Evolutionary conservation across 2,888 invertebrate species (phyloP).

Genomic region (Dasypogon diadema): DNA sequence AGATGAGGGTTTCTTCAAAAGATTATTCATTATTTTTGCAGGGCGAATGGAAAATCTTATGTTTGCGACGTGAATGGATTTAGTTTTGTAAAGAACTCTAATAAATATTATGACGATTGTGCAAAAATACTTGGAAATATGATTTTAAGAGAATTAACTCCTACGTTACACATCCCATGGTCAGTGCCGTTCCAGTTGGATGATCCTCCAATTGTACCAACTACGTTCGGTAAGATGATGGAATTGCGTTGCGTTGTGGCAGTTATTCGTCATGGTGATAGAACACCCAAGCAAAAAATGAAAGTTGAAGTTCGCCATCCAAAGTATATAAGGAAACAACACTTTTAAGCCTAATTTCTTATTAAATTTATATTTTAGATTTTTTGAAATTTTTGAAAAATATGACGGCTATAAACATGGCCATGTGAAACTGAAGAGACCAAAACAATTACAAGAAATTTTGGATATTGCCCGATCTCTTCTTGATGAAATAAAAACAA

Average conservation of each 20-base stretch:
- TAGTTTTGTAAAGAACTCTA: conserved; percentile 99
- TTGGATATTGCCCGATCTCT: conserved; percentile 94
- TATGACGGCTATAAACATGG: conserved; percentile 96
- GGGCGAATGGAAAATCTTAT: conserved; percentile 98
- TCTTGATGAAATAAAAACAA: conserved; percentile 88
- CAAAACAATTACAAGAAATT: conserved; percentile 97
- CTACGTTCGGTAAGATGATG: conserved; percentile 98
- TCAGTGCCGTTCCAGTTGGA: conserved; percentile 96
- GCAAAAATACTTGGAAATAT: conserved; percentile 98
- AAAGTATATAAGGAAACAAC: conserved; percentile 73
- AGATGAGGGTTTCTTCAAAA: not conserved
- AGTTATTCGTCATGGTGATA: conserved; percentile 96
- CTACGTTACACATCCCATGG: conserved; percentile 97
- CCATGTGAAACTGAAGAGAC: conserved; percentile 96
- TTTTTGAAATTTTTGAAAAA: conserved; percentile 98
- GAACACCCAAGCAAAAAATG: conserved; percentile 99
- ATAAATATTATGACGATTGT: conserved; percentile 99
- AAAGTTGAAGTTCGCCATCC: conserved; percentile 98
- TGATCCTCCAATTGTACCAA: conserved; percentile 98
- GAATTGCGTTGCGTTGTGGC: conserved; percentile 94
- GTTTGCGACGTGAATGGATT: conserved; percentile 99
- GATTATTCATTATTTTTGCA: conserved; percentile 61
- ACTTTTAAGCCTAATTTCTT: not conserved
- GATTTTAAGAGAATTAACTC: conserved; percentile 94
- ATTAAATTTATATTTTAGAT: conserved; percentile 71